phyloP scores from a whole-genome alignment of 2,888 invertebrate genomes.

The Junonia oenone region DNA sequence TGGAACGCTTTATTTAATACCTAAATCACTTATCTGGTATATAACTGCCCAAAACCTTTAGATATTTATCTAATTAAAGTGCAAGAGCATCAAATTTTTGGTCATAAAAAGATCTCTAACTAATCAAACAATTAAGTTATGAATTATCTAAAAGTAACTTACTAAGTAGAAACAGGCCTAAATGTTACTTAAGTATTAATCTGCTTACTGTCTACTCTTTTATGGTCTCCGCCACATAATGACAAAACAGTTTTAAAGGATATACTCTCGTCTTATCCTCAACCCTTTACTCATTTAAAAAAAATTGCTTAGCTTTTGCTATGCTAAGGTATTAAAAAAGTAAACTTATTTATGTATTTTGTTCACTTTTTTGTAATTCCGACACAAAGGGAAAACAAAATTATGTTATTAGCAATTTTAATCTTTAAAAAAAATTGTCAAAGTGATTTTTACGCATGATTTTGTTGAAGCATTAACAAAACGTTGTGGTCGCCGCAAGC shows the following conservation, averaged over 20 bases:
- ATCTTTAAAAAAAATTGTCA: background rate
- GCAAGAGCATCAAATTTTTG: too few relatives aligned
- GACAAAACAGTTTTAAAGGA: constrained; percentile 4
- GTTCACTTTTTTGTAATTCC: background rate
- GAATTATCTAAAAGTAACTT: too few relatives aligned
- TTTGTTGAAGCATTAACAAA: background rate
- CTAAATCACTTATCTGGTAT: too few relatives aligned
- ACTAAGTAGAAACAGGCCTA: too few relatives aligned
- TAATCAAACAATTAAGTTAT: too few relatives aligned
- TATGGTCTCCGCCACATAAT: background rate
- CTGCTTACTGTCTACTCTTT: background rate
- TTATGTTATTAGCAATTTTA: background rate
- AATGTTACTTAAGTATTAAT: background rate
- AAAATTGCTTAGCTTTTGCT: background rate
- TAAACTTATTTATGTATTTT: background rate
- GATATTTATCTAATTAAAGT: too few relatives aligned
- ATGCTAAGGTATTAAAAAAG: background rate
- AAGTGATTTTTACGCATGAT: background rate
- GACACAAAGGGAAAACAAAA: background rate
- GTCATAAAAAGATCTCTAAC: too few relatives aligned
- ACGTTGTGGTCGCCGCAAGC: background rate
- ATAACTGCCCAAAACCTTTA: too few relatives aligned
- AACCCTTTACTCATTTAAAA: background rate
- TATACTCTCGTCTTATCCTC: background rate
- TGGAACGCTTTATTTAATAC: too few relatives aligned